Evolutionary conservation across 1,140 invertebrate genomes (phyloP).

Genomic region (Cotesia vestalis): DNA sequence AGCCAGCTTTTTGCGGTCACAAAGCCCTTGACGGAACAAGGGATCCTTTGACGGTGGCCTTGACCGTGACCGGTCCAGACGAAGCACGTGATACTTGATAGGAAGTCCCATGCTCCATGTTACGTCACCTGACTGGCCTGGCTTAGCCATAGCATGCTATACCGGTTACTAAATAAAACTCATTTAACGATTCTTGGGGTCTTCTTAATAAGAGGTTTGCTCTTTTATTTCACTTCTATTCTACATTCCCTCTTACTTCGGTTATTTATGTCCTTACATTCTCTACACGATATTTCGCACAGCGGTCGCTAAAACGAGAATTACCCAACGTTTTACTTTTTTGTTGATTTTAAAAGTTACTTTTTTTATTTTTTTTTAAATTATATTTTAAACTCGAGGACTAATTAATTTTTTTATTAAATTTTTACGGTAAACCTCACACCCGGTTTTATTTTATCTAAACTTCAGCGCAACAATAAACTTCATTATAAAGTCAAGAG

Average conservation of each 20-base stretch:
- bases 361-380: no score
- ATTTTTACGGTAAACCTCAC: no score
- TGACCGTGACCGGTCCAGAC: constrained; percentile 38
- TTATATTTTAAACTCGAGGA: no score
- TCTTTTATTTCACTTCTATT: background rate
- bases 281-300: background rate
- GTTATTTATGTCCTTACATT: background rate
- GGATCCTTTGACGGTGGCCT: constrained; percentile 37
- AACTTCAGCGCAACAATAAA: no score
- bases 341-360: no score
- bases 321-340: no score
- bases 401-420: no score
- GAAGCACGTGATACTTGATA: constrained; percentile 34
- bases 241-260: no score
- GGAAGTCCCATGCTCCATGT: constrained; percentile 32
- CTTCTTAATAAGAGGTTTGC: no score
- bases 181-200: background rate
- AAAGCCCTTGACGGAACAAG: constrained; percentile 35
- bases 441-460: no score
- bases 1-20: constrained; percentile 25
- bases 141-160: constrained; percentile 9
- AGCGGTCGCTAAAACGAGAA: constrained; percentile 19
- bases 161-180: background rate
- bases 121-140: constrained; percentile 31
- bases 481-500: no score